phyloP scores from a whole-genome alignment of 2,888 invertebrate species.

The Geophilus truncorum region DNA sequence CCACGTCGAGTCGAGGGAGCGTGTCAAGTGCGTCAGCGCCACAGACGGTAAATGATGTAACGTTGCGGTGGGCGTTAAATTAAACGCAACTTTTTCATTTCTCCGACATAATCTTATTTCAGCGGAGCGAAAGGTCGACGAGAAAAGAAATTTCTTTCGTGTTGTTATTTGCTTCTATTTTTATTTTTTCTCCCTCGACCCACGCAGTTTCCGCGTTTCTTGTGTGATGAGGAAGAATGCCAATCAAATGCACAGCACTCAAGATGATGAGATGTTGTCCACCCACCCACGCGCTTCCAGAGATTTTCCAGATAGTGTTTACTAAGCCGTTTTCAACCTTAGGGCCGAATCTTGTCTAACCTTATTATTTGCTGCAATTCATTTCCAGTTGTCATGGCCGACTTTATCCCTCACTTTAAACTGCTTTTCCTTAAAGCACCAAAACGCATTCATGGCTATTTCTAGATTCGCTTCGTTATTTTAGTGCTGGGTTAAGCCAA shows the following conservation, averaged over 20 bases:
- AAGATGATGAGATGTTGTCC: constrained; percentile 27
- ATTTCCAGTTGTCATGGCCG: background rate
- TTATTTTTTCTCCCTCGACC: background rate
- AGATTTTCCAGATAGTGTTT: background rate
- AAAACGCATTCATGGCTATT: too few species aligned
- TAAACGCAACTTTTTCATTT: background rate
- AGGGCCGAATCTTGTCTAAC: background rate
- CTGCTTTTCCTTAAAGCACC: background rate
- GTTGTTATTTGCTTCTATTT: background rate
- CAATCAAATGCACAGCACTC: constrained; percentile 7
- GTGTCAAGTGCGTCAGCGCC: constrained; percentile 94
- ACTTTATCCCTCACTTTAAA: background rate
- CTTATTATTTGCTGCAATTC: constrained; percentile 1
- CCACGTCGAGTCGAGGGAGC: constrained; percentile 91
- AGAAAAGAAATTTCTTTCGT: background rate
- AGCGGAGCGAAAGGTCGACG: background rate
- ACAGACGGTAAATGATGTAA: constrained; percentile 61
- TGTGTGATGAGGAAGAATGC: background rate
- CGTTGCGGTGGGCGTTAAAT: background rate
- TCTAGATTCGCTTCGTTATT: too few species aligned
- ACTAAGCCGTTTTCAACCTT: background rate
- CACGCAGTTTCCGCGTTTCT: constrained; percentile 3
- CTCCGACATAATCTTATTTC: background rate
- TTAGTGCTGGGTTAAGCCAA: too few species aligned
- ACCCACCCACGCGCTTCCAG: background rate